Evolutionary conservation across 2,888 invertebrate species (phyloP).

Genomic region (Philopedon plagiatum): DNA sequence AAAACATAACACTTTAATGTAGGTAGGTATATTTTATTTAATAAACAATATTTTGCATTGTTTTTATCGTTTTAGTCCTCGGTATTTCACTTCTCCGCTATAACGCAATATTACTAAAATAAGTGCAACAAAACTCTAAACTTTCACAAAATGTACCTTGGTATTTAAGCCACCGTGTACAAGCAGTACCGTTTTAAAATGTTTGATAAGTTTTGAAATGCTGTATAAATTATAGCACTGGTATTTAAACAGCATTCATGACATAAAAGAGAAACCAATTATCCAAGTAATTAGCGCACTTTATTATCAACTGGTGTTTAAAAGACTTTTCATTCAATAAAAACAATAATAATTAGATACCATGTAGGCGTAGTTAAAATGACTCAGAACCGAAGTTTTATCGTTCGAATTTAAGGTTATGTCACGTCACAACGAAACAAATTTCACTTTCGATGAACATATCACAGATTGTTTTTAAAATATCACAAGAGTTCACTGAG

Average conservation of each 20-base stretch:
- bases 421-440: constrained; percentile 34
- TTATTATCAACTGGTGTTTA: neutral
- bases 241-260: neutral
- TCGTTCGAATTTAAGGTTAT: constrained; percentile 52
- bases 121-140: neutral
- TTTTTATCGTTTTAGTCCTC: neutral
- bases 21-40: too few relatives aligned
- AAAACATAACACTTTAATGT: constrained; percentile 16
- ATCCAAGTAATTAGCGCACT: neutral
- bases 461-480: constrained; percentile 2
- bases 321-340: neutral
- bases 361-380: constrained; percentile 38
- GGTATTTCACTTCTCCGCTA: too few relatives aligned
- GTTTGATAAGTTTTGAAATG: constrained; percentile 1
- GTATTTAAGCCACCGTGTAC: neutral
- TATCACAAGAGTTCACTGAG: constrained; percentile 12
- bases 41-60: neutral
- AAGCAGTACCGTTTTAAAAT: neutral
- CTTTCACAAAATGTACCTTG: neutral
- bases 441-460: constrained; percentile 10
- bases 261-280: neutral
- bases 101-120: neutral
- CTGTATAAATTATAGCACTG: neutral
- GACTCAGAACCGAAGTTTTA: constrained; percentile 11
- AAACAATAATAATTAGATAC: neutral